Base-by-base conservation (phyloP, 2,888 invertebrate genomes). In the Mimumesa dahlbomi region DNA sequence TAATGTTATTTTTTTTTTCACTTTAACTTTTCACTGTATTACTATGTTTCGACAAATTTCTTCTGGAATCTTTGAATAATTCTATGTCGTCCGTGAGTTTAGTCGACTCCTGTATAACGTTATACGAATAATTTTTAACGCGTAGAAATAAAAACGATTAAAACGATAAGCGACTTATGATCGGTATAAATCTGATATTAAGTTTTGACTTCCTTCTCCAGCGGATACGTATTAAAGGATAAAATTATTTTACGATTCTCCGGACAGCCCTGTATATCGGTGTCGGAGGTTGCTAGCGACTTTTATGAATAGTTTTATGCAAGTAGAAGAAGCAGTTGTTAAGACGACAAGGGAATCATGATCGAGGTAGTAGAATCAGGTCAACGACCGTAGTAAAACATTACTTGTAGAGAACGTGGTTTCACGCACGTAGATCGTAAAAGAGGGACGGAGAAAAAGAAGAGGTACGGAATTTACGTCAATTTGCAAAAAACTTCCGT, bases 401-500 rank as follows among this genome's bases (percentile, higher is more conserved):
- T 76, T 76, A 66, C 63, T 70, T 31, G 61, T 22, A 52, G 54
- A 22, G 53, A 52, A 63, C 43, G 70, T 50, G 59, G 65, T 36
- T 76, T 52, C 64, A 79, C 76, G 79, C 75, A 68, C 75, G 71
- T 58, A 54, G 56, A 29, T 69, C 65, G 76, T 66, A 56, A 71
- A 57, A 50, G 53, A 18, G 36, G 29, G n/a, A n/a, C 7, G 43
- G 38, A 43, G 50, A 21, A 48, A 40, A 52, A 52, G 57, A 54
- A 49, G 56, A 46, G 50, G 59, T 34, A 48, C 49, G 52, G 49
- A 70, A 72, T 84, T 84, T 77, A 78, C 75, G 75, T 79, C 75
- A 77, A 80, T 82, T 83, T 78, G 79, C 67, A 84, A 85, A 82
- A 69, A 84, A 79, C 72, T 75, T 61, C 40, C 62, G 59, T 42